These are phyloP conservation scores for Danio kyathit DNA, from an alignment of 2,797 vertebrate species.

Conservation along the genomic window DNA sequence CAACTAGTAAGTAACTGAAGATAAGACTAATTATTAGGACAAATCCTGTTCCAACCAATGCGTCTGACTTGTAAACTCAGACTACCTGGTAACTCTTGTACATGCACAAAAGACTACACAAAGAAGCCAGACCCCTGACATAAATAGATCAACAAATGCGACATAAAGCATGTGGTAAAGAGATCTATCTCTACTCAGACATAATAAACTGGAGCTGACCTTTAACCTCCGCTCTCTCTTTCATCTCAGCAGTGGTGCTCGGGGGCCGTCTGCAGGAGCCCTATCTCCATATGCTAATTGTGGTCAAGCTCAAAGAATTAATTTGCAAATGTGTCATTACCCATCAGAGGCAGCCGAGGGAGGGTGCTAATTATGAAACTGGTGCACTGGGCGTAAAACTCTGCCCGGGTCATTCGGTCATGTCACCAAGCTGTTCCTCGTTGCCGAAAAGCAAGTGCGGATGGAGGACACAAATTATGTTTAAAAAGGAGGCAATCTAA, in stretches of 20 bases:
- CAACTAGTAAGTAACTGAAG: neutral
- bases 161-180: conserved; percentile 8
- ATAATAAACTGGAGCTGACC: conserved; percentile 42
- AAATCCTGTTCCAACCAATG: neutral
- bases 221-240: conserved; percentile 7
- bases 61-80: neutral
- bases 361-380: conserved; percentile 96
- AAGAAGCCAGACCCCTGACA: neutral
- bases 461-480: conserved; percentile 9
- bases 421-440: conserved; percentile 69
- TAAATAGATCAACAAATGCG: conserved; percentile 1
- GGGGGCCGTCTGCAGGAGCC: conserved; percentile 74
- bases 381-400: conserved; percentile 81
- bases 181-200: conserved; percentile 16
- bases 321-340: conserved; percentile 99
- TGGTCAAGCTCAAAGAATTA: conserved; percentile 92
- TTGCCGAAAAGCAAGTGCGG: conserved; percentile 51
- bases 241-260: conserved; percentile 27
- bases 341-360: conserved; percentile 94
- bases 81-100: neutral
- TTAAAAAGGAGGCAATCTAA: neutral
- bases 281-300: conserved; percentile 89
- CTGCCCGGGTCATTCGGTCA: conserved; percentile 69
- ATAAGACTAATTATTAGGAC: neutral
- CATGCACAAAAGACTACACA: neutral